Evolutionary conservation across 2,113 vertebrate genomes (phyloP).

Genomic region (Xiphias gladius): DNA sequence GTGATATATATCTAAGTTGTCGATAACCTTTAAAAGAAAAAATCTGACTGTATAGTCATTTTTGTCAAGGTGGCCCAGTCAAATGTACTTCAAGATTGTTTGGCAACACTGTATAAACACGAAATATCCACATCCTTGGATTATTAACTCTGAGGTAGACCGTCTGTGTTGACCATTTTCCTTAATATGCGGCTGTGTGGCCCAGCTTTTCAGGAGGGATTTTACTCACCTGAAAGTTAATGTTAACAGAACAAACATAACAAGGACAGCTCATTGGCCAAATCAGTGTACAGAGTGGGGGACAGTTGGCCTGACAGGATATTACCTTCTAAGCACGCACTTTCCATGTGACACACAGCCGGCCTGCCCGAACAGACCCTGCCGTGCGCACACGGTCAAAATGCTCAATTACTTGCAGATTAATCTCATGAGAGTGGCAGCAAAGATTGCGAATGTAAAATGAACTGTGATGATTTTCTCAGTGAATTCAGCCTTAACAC

Average conservation of each 20-base stretch:
- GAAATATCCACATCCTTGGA: background rate
- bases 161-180: background rate
- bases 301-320: slow-evolving; percentile 68
- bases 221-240: slow-evolving; percentile 32
- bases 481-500: slow-evolving; percentile 29
- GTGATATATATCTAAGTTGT: too few relatives aligned
- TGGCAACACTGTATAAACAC: background rate
- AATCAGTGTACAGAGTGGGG: slow-evolving; percentile 42
- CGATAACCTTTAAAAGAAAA: too few relatives aligned
- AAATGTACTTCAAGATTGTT: background rate
- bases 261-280: slow-evolving; percentile 41
- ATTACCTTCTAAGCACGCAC: slow-evolving; percentile 60
- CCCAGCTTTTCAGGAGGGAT: background rate
- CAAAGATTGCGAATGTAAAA: slow-evolving; percentile 47
- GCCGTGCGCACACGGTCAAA: slow-evolving; percentile 60
- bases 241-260: slow-evolving; percentile 26
- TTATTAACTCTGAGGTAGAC: background rate
- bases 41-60: too few relatives aligned
- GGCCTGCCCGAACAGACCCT: slow-evolving; percentile 62
- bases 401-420: slow-evolving; percentile 69
- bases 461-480: slow-evolving; percentile 45
- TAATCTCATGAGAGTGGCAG: slow-evolving; percentile 53
- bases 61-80: background rate
- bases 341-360: slow-evolving; percentile 58
- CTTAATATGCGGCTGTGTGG: background rate